Base-by-base conservation (phyloP, 2,113 vertebrate genomes). In the Phyllopteryx taeniolatus region DNA sequence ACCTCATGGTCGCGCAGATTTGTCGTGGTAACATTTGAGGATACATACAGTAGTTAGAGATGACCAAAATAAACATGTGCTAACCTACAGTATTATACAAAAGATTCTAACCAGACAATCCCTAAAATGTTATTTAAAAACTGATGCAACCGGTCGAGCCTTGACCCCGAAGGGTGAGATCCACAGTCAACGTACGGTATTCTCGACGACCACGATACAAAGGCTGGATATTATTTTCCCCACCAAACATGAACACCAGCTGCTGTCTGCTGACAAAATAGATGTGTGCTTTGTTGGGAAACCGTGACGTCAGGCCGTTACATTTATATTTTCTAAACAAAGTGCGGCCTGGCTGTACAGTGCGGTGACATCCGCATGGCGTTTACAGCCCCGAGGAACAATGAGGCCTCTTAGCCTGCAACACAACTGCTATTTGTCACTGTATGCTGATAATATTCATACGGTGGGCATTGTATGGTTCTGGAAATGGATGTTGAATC, bases 391-490 rank as follows among this genome's bases (percentile, higher is more conserved):
- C 78, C 57, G 77, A 68, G 68, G 83, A 90, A 92, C 90, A 91
- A 91, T 90, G 81, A 86, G 71, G 78, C 75, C 90, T 90, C 88
- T 91, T 87, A 90, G 83, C 70, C 54, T 79, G 79, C 82, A 86
- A 90, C 87, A 90, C 75, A 87, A 84, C 79, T 44, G 53, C 83
- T 85, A 90, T 91, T 91, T 92, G 89, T 92, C 88, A 90, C 89
- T 86, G 86, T 90, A 88, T 73, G 63, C 85, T 85, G 86, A 90
- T 90, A 87, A 91, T 87, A 92, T 89, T 89, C 87, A 89, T 91
- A 89, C 86, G 80, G 79, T 78, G 80, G 83, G 33, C 85, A 74
- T 88, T 90, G 86, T 91, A 83, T 77, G 78, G 79, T 39, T 83
- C 81, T 81, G 79, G 77, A 87, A 87, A 87, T 90, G 87, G 79